A percentile compares a stretch with the other conserved stretches of the same genome.
phyloP scores from a whole-genome alignment of 1,140 invertebrate species.

The Tetramorium simillimum region DNA sequence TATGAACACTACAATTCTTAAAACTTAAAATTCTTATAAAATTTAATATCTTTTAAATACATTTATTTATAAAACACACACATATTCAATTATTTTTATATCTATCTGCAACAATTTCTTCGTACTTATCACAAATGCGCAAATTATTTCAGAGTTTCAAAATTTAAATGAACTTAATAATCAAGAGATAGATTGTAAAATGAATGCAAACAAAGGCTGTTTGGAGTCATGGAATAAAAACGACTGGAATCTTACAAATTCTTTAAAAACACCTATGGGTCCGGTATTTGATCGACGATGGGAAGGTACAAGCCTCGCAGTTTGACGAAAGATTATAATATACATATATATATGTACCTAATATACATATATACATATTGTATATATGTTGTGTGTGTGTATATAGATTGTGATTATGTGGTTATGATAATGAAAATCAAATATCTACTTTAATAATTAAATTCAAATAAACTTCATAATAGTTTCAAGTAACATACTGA shows the following conservation, averaged over 20 bases:
- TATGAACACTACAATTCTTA: background rate
- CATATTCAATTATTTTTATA: background rate
- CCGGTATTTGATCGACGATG: constrained; percentile 66
- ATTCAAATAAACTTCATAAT: background rate
- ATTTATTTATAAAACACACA: background rate
- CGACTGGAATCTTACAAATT: constrained; percentile 41
- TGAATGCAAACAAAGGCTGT: background rate
- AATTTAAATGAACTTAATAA: background rate
- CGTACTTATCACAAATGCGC: no score
- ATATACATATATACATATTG: no score
- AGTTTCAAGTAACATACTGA: background rate
- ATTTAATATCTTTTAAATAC: background rate
- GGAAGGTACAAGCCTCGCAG: constrained; percentile 59
- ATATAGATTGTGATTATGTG: no score
- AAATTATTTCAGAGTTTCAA: background rate
- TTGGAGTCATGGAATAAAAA: background rate
- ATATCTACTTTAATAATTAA: no score
- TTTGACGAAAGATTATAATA: no score
- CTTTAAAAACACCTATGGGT: constrained; percentile 47
- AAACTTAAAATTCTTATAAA: background rate
- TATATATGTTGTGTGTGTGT: no score
- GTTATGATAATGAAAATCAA: no score
- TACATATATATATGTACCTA: no score
- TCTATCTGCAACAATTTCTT: background rate
- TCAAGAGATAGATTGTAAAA: constrained; percentile 28